phyloP scores from a whole-genome alignment of 2,797 vertebrate genomes.

The Alauda arvensis region DNA sequence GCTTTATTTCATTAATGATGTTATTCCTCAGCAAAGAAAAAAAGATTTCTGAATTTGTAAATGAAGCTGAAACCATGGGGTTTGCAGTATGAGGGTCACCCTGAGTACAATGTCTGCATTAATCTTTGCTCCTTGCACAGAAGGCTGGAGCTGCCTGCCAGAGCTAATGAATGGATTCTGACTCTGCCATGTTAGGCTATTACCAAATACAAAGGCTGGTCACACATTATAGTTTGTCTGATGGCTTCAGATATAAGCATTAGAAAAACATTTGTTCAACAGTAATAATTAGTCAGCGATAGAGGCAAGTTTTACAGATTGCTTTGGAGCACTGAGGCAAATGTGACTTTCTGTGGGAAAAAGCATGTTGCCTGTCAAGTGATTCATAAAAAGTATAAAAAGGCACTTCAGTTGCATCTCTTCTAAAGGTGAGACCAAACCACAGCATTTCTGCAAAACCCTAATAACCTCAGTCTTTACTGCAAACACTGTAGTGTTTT shows the following conservation, averaged over 20 bases:
- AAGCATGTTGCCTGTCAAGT: background rate
- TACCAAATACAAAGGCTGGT: conserved; percentile 51
- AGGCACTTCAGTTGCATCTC: background rate
- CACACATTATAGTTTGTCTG: conserved; percentile 58
- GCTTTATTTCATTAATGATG: conserved; percentile 20
- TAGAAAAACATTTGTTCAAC: conserved; percentile 57
- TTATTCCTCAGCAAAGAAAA: background rate
- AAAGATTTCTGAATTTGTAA: conserved; percentile 6
- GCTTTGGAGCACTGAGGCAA: conserved; percentile 9
- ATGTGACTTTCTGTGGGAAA: background rate
- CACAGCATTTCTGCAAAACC: background rate
- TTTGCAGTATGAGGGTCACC: background rate
- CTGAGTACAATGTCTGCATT: conserved; percentile 7
- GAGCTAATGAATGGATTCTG: conserved; percentile 52
- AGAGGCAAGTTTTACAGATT: conserved; percentile 39
- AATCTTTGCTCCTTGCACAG: conserved; percentile 42
- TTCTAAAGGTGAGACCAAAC: conserved; percentile 37
- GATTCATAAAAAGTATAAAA: conserved; percentile 13
- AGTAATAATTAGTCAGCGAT: conserved; percentile 24
- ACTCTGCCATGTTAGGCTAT: conserved; percentile 27
- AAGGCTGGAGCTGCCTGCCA: conserved; percentile 49
- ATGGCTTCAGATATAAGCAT: conserved; percentile 54
- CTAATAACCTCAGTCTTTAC: conserved; percentile 3
- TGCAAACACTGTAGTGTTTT: background rate
- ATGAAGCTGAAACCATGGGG: conserved; percentile 22